phyloP scores from a whole-genome alignment of 1,140 invertebrate genomes.

The Drosophila tristis region DNA sequence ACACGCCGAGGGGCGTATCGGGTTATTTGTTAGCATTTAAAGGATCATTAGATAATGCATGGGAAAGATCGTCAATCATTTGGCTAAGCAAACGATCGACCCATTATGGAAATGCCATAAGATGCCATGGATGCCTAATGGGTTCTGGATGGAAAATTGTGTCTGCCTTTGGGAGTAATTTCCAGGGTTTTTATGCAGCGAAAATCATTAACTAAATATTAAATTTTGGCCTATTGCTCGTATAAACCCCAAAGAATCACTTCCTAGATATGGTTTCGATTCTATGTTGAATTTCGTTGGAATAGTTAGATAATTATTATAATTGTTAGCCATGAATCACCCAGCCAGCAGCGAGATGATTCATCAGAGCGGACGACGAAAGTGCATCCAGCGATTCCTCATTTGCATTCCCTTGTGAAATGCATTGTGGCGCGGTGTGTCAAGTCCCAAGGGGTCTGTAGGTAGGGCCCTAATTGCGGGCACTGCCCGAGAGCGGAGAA shows the following conservation, averaged over 20 bases:
- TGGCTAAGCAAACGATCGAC: no score
- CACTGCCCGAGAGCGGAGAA: no score
- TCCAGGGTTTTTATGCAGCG: no score
- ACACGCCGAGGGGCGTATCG: conserved; percentile 3
- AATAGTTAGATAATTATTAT: background rate
- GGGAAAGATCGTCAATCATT: conserved; percentile 33
- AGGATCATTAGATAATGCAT: conserved; percentile 62
- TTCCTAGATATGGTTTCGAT: background rate
- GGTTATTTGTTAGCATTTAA: conserved; percentile 43
- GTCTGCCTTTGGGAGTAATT: no score
- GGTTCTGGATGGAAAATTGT: conserved; percentile 1
- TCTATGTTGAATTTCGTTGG: conserved; percentile 1
- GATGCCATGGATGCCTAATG: background rate
- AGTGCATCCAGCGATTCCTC: conserved; percentile 32
- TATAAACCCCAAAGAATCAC: background rate
- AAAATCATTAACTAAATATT: no score
- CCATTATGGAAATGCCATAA: no score
- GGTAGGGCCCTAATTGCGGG: no score
- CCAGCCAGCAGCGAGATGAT: conserved; percentile 1
- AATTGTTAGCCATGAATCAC: conserved; percentile 28
- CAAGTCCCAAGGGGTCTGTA: conserved; percentile 20
- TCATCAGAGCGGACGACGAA: conserved; percentile 23
- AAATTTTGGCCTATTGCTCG: no score
- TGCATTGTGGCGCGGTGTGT: background rate
- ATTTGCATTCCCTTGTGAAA: conserved; percentile 46